phyloP scores from a whole-genome alignment of 2,113 vertebrate species.

The Pseudopipra pipra region DNA sequence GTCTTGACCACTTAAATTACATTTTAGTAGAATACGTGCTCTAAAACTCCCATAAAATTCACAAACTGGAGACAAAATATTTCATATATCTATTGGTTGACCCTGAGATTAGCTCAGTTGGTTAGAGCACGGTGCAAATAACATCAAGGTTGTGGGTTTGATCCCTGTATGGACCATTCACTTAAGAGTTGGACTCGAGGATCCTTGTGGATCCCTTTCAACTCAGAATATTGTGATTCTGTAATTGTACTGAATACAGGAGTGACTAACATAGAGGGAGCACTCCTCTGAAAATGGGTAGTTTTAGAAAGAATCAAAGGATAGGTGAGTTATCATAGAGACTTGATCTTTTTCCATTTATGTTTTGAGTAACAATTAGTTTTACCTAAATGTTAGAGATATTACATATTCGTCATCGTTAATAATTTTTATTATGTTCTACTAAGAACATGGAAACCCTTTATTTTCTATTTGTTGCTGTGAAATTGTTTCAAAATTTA shows the following conservation, averaged over 20 bases:
- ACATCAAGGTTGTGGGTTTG: background rate
- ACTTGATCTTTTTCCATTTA: background rate
- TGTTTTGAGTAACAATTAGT: background rate
- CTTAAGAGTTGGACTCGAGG: background rate
- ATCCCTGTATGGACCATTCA: background rate
- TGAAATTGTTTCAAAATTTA: background rate
- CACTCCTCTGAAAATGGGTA: background rate
- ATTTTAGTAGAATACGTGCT: background rate
- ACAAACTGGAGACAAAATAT: background rate
- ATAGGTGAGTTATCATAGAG: background rate
- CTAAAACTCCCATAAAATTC: background rate
- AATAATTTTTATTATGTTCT: background rate
- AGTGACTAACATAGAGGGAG: background rate
- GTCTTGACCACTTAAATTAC: background rate
- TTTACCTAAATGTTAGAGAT: background rate
- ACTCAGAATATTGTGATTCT: background rate
- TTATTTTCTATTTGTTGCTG: background rate
- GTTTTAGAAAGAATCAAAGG: background rate
- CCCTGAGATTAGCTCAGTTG: background rate
- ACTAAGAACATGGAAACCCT: background rate
- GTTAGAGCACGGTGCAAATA: background rate
- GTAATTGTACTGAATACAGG: background rate
- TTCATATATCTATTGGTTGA: background rate
- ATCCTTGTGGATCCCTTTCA: background rate
- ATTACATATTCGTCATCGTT: background rate